Conservation (phyloP, 2,113 vertebrate genomes). For the Epinephelus moara region DNA sequence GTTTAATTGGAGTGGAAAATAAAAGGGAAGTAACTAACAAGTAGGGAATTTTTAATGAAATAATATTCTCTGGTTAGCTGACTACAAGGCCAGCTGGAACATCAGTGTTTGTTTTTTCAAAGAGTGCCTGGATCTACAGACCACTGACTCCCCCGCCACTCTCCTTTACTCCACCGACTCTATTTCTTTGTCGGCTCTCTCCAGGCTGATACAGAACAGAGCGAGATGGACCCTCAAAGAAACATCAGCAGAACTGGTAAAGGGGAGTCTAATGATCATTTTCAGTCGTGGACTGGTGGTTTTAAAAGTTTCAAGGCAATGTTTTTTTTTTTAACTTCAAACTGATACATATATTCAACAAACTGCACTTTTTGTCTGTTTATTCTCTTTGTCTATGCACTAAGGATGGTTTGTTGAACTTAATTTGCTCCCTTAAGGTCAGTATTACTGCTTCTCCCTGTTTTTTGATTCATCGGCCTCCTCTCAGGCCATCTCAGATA, state of each 20-base stretch:
- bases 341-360: background rate
- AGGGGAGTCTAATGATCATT: conserved; percentile 26
- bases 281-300: background rate
- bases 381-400: background rate
- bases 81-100: conserved; percentile 22
- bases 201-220: conserved; percentile 27
- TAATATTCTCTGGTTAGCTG: conserved; percentile 34
- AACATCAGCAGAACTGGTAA: background rate
- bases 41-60: conserved; percentile 49
- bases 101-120: conserved; percentile 30
- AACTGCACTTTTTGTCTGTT: background rate
- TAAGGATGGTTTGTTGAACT: background rate
- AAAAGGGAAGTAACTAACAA: conserved; percentile 24
- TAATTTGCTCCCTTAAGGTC: conserved; percentile 1
- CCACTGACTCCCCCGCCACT: background rate
- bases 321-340: conserved; percentile 9
- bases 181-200: background rate
- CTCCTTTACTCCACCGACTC: background rate
- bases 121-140: conserved; percentile 5
- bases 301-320: conserved; percentile 2
- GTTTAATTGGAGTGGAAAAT: conserved; percentile 25
- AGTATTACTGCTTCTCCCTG: background rate
- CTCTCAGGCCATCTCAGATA: background rate
- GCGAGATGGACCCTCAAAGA: conserved; percentile 25
- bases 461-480: background rate